Conservation (phyloP, 2,113 vertebrate genomes). For the Eidolon helvum region DNA sequence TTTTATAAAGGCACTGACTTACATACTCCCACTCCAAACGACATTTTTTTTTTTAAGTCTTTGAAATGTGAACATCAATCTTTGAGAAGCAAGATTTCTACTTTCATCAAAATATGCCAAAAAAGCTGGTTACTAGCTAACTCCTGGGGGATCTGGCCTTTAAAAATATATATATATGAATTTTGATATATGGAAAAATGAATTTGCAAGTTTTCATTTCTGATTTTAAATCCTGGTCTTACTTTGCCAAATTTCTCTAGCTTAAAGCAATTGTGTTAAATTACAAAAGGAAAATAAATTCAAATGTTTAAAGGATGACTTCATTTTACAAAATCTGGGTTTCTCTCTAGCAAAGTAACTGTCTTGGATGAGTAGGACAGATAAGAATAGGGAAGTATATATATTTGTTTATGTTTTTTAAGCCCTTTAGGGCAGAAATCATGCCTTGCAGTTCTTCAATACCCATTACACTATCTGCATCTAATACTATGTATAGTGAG, state of each 20-base stretch:
- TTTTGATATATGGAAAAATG: constrained; percentile 20
- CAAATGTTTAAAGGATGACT: constrained; percentile 40
- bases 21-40: not conserved
- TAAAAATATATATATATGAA: not conserved
- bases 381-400: not conserved
- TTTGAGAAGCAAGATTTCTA: not conserved
- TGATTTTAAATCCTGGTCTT: constrained; percentile 27
- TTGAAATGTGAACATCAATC: not conserved
- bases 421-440: not conserved
- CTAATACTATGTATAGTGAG: not conserved
- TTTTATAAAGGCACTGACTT: not conserved
- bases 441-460: not conserved
- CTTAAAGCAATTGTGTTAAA: constrained; percentile 32
- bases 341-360: not conserved
- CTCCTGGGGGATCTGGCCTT: not conserved
- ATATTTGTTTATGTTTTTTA: not conserved
- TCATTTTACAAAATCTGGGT: not conserved
- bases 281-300: constrained; percentile 40
- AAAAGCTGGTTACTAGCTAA: constrained; percentile 20
- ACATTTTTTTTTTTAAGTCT: not conserved
- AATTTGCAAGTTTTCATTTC: constrained; percentile 29
- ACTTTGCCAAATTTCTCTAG: constrained; percentile 31
- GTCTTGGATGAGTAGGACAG: not conserved
- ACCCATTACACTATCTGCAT: not conserved
- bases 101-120: not conserved